Base-by-base conservation (phyloP, 2,888 invertebrate genomes). In the Rosalia funebris region DNA sequence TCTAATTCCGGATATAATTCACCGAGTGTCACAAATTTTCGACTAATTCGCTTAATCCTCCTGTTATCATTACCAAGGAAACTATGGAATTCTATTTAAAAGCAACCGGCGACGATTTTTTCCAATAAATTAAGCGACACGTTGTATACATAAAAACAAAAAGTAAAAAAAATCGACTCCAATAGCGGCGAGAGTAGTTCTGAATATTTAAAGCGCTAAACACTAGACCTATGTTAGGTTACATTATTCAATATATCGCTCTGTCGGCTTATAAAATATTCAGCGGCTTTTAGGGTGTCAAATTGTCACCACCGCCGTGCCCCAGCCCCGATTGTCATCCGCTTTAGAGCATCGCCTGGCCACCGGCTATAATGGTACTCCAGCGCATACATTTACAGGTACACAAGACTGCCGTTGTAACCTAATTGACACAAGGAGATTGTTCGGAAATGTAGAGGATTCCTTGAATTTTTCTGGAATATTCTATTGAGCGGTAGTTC, bases 201-300 rank as follows among this genome's bases (percentile, higher is more conserved):
- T 82, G 77, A 80, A 82, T 82, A 81, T 81, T 82, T 81, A 78
- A 81, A 73, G 68, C 72, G 70, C 77, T 77, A 81, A 82, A 81
- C 80, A 81, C 82, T 81, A 82, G 80, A 82, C 82, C 81, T 79
- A 76, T 82, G 82, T 82, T 78, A 76, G 68, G 64, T 67, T 82
- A 73, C 77, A 82, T 82, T 80, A 82, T 82, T 82, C 77, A 82
- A 72, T 72, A 74, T 76, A 80, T 79, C 74, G 79, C 80, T 77
- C 80, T 81, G 81, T 81, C 80, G 81, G 77, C 80, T 77, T 59
- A 67, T 82, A 72, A 75, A 81, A 81, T 77, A 82, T 82, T 74
- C 76, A 82, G 68, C 52, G 74, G 80, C 81, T 82, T 82, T 82
- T 82, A 82, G 79, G 78, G 80, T 79, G 81, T 81, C 81, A 81